phyloP scores from a whole-genome alignment of 2,113 vertebrate genomes.

The Gallinago undulata region DNA sequence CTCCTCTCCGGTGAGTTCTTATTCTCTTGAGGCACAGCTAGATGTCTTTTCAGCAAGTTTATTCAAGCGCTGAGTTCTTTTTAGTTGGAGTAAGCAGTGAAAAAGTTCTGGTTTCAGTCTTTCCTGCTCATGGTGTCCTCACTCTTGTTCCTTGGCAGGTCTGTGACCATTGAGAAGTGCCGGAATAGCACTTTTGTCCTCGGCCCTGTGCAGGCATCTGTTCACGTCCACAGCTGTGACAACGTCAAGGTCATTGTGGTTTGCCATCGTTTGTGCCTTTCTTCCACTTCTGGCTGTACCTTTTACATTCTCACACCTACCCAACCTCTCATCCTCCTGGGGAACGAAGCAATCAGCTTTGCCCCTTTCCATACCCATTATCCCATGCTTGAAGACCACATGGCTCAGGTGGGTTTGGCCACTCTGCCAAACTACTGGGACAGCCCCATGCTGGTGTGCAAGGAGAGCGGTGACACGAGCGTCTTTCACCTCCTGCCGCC shows the following conservation, averaged over 20 bases:
- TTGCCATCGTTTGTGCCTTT: conserved; percentile 81
- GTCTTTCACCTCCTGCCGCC: conserved; percentile 84
- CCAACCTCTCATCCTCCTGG: conserved; percentile 86
- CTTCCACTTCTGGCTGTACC: conserved; percentile 79
- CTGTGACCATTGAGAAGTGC: conserved; percentile 92
- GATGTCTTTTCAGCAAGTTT: background rate
- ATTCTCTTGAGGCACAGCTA: background rate
- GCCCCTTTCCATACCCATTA: conserved; percentile 94
- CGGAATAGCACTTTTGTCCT: conserved; percentile 87
- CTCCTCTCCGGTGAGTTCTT: conserved; percentile 86
- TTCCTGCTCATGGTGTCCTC: background rate
- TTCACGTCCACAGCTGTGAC: conserved; percentile 91
- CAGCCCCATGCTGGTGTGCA: conserved; percentile 82
- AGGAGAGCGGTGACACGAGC: conserved; percentile 65
- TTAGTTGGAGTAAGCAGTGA: background rate
- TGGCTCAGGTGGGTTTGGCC: conserved; percentile 91
- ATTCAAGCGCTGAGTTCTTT: background rate
- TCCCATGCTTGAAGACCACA: conserved; percentile 94
- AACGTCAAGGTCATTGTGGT: conserved; percentile 83
- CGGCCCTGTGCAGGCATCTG: conserved; percentile 84
- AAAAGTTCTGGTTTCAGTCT: background rate
- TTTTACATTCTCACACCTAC: conserved; percentile 87
- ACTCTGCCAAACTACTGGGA: conserved; percentile 93
- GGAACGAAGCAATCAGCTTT: conserved; percentile 84
- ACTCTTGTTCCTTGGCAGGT: conserved; percentile 69